Evolutionary conservation across 2,888 invertebrate genomes (phyloP), one percentile per base, ranked within the genome.

Genomic region (Ectobius pallidus): DNA sequence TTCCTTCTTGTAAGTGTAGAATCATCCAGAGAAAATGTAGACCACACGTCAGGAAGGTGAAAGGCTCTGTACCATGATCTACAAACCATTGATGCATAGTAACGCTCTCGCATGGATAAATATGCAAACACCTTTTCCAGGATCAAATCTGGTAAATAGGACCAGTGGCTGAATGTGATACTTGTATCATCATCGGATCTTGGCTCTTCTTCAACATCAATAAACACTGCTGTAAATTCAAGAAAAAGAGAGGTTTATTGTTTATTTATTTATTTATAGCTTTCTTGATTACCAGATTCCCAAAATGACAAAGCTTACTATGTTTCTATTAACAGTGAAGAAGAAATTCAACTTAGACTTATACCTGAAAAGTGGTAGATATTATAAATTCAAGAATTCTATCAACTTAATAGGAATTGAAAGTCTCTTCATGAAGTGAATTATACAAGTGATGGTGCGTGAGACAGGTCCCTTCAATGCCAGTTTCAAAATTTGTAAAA

Each of bases 31-130:
- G 87, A 84, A 79, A 94, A 94, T 14, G 87, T 88, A 7, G 88
- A 85, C 94, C 94, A 95, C n/a, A 91, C 89, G 42, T 86, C 86
- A 18, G 91, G 91, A 30, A 92, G 85, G 79, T 91, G 87, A 80
- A 94, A 93, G 3, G 89, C 90, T 61, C 86, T 82, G 77, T 90
- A 85, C 92, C 92, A 92, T 18, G 85, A 84, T 74, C 79, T 82
- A 76, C 90, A 89, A 39, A 91, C 92, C 79, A 90, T 83, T 69
- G 93, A 92, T 0, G 92, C 91, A 77, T 90, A 89, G 79, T 93
- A 93, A 30, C 92, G 87, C 78, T 93, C 88, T 61, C 88, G 86
- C 46, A 91, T 88, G 0, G 85, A 85, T 55, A 94, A 83, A 78
- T 90, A 87, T 0, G 89, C 83, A 80, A 92, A 93, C 71, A 94